phyloP scores from a whole-genome alignment of 2,797 vertebrate species.

The Enteromius unitaeniatus region DNA sequence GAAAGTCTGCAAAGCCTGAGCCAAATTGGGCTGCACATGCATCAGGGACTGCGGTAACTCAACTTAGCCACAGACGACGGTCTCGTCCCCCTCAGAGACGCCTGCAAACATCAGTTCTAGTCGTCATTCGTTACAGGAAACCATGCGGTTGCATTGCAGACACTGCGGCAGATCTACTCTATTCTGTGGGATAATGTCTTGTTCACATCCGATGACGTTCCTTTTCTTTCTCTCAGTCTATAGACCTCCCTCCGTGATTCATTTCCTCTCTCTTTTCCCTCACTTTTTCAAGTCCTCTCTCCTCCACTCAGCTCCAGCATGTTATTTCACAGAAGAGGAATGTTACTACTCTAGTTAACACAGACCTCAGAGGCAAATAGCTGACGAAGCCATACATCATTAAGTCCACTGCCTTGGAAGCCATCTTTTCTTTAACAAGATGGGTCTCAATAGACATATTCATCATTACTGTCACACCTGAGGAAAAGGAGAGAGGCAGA shows the following conservation, averaged over 20 bases:
- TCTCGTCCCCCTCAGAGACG: constrained; percentile 26
- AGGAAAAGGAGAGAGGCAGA: constrained; percentile 54
- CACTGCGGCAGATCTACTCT: constrained; percentile 12
- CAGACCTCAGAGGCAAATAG: constrained; percentile 71
- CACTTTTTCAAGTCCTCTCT: constrained; percentile 41
- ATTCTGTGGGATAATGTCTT: constrained; percentile 20
- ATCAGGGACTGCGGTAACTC: constrained; percentile 43
- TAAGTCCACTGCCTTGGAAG: constrained; percentile 69
- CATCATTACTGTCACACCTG: constrained; percentile 73
- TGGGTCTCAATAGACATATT: constrained; percentile 75
- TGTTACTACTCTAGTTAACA: constrained; percentile 75
- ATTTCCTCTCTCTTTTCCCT: constrained; percentile 54
- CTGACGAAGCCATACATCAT: constrained; percentile 71
- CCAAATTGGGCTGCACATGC: constrained; percentile 64
- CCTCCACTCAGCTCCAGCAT: constrained; percentile 54
- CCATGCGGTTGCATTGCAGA: constrained; percentile 16
- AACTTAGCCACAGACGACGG: background rate
- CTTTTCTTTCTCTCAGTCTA: constrained; percentile 34
- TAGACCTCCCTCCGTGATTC: constrained; percentile 40
- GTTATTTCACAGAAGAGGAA: constrained; percentile 71
- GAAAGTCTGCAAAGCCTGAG: constrained; percentile 19
- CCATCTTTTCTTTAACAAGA: constrained; percentile 72
- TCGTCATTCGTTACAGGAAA: constrained; percentile 19
- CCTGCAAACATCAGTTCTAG: constrained; percentile 21
- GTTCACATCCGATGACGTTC: constrained; percentile 28